Percentiles rank a stretch among this genome's conserved stretches.
Evolutionary conservation across 2,888 invertebrate species (phyloP).

Genomic region (Melipona beecheii): DNA sequence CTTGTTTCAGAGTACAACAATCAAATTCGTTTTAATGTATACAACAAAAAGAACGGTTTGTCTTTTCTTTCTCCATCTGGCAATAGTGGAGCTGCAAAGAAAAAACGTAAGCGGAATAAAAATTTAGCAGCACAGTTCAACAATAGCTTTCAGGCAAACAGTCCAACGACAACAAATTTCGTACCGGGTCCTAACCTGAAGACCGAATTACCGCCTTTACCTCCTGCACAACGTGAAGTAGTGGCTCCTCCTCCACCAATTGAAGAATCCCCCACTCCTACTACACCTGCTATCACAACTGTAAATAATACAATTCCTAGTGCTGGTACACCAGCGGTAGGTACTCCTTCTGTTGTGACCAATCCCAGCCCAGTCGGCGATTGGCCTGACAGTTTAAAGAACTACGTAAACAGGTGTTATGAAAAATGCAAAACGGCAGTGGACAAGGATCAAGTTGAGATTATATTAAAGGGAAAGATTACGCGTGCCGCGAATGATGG

Average conservation of each 20-base stretch:
- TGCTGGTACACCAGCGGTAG: slow-evolving; percentile 70
- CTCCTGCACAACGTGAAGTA: slow-evolving; percentile 84
- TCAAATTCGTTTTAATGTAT: slow-evolving; percentile 82
- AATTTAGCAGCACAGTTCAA: slow-evolving; percentile 83
- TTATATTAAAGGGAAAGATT: slow-evolving; percentile 96
- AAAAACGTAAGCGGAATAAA: slow-evolving; percentile 91
- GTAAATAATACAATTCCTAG: slow-evolving; percentile 80
- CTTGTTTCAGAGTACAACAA: slow-evolving; percentile 78
- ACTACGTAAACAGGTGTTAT: slow-evolving; percentile 96
- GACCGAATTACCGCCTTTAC: slow-evolving; percentile 84
- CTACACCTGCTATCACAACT: slow-evolving; percentile 85
- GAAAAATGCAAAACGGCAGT: slow-evolving; percentile 94
- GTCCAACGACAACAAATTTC: slow-evolving; percentile 68
- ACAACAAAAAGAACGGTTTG: slow-evolving; percentile 82
- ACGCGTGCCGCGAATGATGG: slow-evolving; percentile 95
- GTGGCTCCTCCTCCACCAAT: slow-evolving; percentile 86
- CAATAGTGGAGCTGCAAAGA: slow-evolving; percentile 87
- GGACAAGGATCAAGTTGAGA: slow-evolving; percentile 97
- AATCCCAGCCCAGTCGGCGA: slow-evolving; percentile 87
- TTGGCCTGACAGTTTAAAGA: slow-evolving; percentile 92
- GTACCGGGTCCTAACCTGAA: slow-evolving; percentile 74
- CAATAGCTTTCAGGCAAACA: slow-evolving; percentile 83
- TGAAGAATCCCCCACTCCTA: slow-evolving; percentile 76
- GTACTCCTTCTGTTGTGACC: slow-evolving; percentile 68
- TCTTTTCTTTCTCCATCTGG: slow-evolving; percentile 77